These are phyloP conservation scores for Emydura subglobosa DNA, from an alignment of 2,113 vertebrate species.

Conservation along the genomic window DNA sequence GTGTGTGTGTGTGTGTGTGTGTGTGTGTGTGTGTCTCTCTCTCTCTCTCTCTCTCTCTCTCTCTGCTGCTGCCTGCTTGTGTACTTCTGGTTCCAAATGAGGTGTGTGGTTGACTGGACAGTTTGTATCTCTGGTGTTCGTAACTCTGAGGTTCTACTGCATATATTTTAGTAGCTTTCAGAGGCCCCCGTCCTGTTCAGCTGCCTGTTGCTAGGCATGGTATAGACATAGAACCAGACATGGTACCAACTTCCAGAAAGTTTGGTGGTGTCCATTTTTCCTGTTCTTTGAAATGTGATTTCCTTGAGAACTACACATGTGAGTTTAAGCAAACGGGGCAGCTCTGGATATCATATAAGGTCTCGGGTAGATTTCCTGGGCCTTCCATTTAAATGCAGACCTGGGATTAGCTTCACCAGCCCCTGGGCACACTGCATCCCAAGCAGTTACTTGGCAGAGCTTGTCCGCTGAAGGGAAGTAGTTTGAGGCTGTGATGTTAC, in stretches of 20 bases:
- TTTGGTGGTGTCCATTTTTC: neutral
- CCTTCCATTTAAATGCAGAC: slow-evolving; percentile 37
- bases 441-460: slow-evolving; percentile 31
- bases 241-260: neutral
- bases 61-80: too few species aligned
- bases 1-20: too few species aligned
- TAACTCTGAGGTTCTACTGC: too few species aligned
- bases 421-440: neutral
- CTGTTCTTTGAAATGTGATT: neutral
- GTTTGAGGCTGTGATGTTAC: slow-evolving; percentile 32
- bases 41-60: too few species aligned
- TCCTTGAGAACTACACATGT: neutral
- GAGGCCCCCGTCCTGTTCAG: neutral
- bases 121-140: too few species aligned
- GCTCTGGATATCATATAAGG: accelerated
- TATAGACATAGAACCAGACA: neutral
- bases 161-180: neutral
- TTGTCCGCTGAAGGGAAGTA: slow-evolving; percentile 42
- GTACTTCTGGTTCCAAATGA: too few species aligned
- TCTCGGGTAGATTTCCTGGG: slow-evolving; percentile 13
- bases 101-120: too few species aligned
- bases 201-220: neutral
- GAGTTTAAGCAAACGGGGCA: neutral
- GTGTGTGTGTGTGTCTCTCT: too few species aligned
- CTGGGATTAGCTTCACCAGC: slow-evolving; percentile 52